Base-by-base conservation (phyloP, 2,888 invertebrate species). In the Caenorhabditis sp. region DNA sequence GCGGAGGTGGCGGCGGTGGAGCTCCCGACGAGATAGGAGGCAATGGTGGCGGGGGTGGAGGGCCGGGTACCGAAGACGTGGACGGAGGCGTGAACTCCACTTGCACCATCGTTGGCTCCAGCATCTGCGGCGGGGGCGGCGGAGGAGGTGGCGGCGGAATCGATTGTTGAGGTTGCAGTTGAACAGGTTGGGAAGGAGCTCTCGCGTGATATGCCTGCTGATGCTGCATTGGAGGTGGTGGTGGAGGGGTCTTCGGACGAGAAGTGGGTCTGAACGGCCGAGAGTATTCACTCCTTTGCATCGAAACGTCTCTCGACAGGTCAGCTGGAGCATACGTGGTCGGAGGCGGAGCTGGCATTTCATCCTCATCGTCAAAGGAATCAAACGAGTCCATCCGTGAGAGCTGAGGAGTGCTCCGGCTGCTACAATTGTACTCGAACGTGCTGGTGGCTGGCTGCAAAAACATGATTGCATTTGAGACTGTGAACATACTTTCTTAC, bases 201-300 rank as follows among this genome's bases (percentile, higher is more conserved):
- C 68, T 52, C 32, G 52, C 20, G 1, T 66, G 27, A 22, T 50
- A 35, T 26, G 55, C 26, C 24, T 35, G 35, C n/a, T 52, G 61
- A 37, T 48, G 61, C 39, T 59, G 62, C 41, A 63, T 45, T 9
- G 78, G 78, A 17, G 81, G 82, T 9, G 82, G 82, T 13, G 82
- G 82, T 27, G 82, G 82, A 11, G 82, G 94, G 0, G 95, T 83
- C 55, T 85, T 86, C 15, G 86, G 87, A 24, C 85, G 65, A 8
- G 75, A 74, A 1, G 81, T 58, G 6, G 84, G 82, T 39, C 83
- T 71, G 79, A 82, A 82, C 11, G 84, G 83, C 8, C 83, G 68
- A 0, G 84, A 84, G 48, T 87, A 87, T 39, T 87, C 87, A 27
- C 77, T 65, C n/a, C 75, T 22, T 50, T 61, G 65, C 50, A 63